Evolutionary conservation across 2,113 vertebrate species (phyloP).

Genomic region (Echinops telfairi): DNA sequence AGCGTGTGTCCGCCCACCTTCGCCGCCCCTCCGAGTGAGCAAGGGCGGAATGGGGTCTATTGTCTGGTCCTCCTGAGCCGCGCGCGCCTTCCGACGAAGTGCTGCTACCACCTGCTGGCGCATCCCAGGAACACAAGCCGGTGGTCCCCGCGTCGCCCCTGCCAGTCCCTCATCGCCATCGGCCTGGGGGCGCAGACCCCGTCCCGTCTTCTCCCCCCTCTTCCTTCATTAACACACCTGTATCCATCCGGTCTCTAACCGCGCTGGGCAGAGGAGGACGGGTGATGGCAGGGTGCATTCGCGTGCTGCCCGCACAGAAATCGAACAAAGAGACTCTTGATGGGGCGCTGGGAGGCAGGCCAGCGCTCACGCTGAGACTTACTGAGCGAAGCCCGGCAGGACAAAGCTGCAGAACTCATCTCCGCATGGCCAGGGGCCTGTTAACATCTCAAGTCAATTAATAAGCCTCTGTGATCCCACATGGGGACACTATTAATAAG

Average conservation of each 20-base stretch:
- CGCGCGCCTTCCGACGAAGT: conserved; percentile 5
- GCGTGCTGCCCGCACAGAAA: conserved; percentile 8
- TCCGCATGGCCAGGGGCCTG: neutral
- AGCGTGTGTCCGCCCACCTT: neutral
- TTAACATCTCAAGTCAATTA: conserved; percentile 20
- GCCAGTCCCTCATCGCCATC: too few species aligned
- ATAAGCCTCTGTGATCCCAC: conserved; percentile 31
- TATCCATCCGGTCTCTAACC: neutral
- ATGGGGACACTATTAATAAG: neutral
- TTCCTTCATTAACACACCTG: neutral
- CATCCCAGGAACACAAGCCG: conserved; percentile 39
- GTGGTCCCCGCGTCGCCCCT: too few species aligned
- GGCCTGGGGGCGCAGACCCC: too few species aligned
- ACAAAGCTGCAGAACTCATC: neutral
- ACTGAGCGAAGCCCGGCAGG: neutral
- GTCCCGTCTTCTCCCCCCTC: neutral
- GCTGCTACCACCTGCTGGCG: conserved; percentile 80
- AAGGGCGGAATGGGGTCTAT: conserved; percentile 50
- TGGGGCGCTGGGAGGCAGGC: conserved; percentile 28
- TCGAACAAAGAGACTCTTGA: conserved; percentile 48
- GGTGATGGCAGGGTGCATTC: conserved; percentile 17
- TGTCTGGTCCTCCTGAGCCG: neutral
- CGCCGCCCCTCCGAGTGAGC: neutral
- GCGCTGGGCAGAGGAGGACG: neutral
- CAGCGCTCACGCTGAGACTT: conserved; percentile 19